Evolutionary conservation across 2,888 invertebrate species (phyloP).

Genomic region (Torymus aiolomorphi): DNA sequence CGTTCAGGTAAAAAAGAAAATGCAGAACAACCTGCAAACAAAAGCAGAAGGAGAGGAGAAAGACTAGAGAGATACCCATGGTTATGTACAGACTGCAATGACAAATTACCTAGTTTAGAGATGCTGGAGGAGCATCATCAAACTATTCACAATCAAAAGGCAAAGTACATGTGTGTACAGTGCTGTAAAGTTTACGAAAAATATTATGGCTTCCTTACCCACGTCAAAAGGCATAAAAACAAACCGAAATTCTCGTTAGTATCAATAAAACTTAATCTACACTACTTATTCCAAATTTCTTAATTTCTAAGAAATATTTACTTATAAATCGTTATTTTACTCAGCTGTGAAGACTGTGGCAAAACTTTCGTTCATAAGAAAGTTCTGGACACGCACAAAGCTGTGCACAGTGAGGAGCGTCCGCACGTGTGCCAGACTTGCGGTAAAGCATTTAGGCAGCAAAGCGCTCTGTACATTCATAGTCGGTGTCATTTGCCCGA

Average conservation of each 20-base stretch:
- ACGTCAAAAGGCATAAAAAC: slow-evolving; percentile 81
- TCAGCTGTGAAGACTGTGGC: slow-evolving; percentile 78
- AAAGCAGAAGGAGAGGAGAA: slow-evolving; percentile 66
- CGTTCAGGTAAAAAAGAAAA: slow-evolving; percentile 63
- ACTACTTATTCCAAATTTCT: not conserved
- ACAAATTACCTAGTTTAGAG: slow-evolving; percentile 75
- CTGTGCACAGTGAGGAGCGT: slow-evolving; percentile 77
- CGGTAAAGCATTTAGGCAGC: slow-evolving; percentile 79
- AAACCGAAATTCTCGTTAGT: slow-evolving; percentile 79
- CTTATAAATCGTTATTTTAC: slow-evolving; percentile 25
- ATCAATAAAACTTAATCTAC: not conserved
- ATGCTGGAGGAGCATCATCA: slow-evolving; percentile 80
- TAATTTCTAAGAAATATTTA: not conserved
- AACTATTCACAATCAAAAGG: slow-evolving; percentile 80
- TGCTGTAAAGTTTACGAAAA: slow-evolving; percentile 81
- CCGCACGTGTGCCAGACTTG: slow-evolving; percentile 78
- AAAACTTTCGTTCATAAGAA: slow-evolving; percentile 78
- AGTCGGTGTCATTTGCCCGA: slow-evolving; percentile 78
- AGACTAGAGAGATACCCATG: slow-evolving; percentile 77
- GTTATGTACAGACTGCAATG: slow-evolving; percentile 78
- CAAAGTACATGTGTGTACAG: slow-evolving; percentile 82
- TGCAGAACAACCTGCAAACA: slow-evolving; percentile 57
- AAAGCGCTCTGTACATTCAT: slow-evolving; percentile 78
- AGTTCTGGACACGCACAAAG: slow-evolving; percentile 76
- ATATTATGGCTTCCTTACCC: slow-evolving; percentile 81